A percentile compares a stretch with the other conserved stretches of the same genome.
Conservation (phyloP, 30 jellyfish, hydroid and myxozoan genomes). For the Mastigias papua region DNA sequence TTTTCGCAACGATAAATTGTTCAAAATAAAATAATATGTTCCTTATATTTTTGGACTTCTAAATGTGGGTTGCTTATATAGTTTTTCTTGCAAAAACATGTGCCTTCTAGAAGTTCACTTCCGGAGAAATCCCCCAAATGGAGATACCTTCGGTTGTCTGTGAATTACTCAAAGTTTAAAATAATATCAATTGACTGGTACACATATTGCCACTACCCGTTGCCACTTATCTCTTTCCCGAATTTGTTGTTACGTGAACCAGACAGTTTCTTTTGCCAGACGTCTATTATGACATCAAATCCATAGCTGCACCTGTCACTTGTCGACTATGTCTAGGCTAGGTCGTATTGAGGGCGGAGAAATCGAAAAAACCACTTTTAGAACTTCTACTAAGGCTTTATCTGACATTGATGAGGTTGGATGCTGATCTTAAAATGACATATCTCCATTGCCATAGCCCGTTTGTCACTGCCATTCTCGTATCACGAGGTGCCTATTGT, state of each 20-base stretch:
- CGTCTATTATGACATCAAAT: background rate
- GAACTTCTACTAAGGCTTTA: background rate
- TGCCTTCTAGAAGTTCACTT: too few relatives aligned
- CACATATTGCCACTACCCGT: background rate
- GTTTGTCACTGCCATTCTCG: background rate
- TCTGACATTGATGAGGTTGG: constrained; percentile 2
- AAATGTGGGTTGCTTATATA: too few relatives aligned
- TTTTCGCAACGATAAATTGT: too few relatives aligned
- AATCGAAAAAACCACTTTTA: background rate
- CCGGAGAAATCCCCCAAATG: too few relatives aligned
- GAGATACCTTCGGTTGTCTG: too few relatives aligned
- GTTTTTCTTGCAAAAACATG: too few relatives aligned
- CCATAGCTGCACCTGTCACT: background rate
- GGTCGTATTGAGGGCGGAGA: constrained; percentile 4
- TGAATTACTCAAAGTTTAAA: too few relatives aligned
- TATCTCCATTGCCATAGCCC: background rate
- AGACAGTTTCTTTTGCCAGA: background rate
- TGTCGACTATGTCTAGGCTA: background rate
- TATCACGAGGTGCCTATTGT: background rate
- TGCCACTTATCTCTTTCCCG: background rate
- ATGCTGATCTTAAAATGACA: background rate
- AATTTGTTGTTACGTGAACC: background rate
- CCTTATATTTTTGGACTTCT: too few relatives aligned
- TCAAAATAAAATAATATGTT: too few relatives aligned
- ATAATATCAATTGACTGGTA: too few relatives aligned